Conservation (phyloP, 2,113 vertebrate genomes). For the Empidonax traillii region DNA sequence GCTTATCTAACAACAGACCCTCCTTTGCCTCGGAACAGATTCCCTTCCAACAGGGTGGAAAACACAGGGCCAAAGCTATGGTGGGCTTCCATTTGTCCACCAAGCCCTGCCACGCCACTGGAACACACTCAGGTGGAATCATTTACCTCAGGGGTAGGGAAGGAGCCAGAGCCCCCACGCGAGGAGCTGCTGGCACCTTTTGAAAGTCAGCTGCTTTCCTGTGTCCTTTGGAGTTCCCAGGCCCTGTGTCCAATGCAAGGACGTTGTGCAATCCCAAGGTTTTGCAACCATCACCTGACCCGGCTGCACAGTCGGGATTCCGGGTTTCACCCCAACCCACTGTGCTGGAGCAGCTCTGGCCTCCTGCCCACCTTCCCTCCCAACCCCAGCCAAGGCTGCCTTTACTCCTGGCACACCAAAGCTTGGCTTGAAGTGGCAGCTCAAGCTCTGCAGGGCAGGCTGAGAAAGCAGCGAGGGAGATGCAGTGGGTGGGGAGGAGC, state of each 20-base stretch:
- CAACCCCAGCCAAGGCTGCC: not conserved
- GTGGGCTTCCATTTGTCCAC: not conserved
- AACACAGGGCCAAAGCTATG: not conserved
- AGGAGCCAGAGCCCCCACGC: not conserved
- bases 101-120: not conserved
- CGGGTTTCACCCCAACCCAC: not conserved
- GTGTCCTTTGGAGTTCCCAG: not conserved
- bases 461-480: not conserved
- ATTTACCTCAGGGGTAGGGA: not conserved
- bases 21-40: not conserved
- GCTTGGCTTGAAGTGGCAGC: not conserved
- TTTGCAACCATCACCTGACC: not conserved
- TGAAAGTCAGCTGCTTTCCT: not conserved
- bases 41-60: not conserved
- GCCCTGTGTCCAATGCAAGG: not conserved
- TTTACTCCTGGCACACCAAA: not conserved
- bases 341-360: fast-evolving
- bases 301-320: not conserved
- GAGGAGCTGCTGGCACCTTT: not conserved
- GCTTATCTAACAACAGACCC: not conserved
- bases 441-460: not conserved
- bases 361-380: not conserved
- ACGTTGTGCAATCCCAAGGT: not conserved
- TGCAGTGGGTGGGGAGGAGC: not conserved
- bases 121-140: not conserved